phyloP scores from a whole-genome alignment of 2,113 vertebrate genomes.

The Porphyrio hochstetteri region DNA sequence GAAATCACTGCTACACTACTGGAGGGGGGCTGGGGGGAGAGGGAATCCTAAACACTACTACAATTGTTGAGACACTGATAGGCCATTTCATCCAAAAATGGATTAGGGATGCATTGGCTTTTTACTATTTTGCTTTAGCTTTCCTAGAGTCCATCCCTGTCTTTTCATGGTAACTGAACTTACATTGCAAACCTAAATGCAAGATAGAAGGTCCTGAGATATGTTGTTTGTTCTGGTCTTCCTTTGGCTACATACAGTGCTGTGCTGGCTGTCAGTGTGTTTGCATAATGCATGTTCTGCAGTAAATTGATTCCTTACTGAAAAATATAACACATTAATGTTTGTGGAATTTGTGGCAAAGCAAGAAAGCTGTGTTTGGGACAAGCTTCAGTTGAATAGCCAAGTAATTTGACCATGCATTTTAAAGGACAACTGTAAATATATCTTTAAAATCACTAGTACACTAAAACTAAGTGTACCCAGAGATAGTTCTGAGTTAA shows the following conservation, averaged over 20 bases:
- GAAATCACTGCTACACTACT: neutral
- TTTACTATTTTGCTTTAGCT: neutral
- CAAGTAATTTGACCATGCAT: neutral
- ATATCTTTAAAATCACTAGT: neutral
- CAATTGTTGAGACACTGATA: neutral
- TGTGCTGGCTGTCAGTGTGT: neutral
- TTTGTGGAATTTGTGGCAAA: neutral
- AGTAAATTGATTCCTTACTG: neutral
- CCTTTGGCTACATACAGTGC: neutral
- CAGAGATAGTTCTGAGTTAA: neutral
- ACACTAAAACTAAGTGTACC: neutral
- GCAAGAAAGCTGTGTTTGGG: neutral
- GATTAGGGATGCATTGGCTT: neutral
- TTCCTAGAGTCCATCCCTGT: neutral
- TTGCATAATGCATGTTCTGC: neutral
- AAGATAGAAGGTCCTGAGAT: neutral
- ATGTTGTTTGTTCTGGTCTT: neutral
- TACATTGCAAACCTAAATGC: neutral
- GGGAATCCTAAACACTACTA: neutral
- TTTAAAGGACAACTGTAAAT: neutral
- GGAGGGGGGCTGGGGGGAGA: neutral
- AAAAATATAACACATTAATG: neutral
- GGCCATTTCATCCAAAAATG: neutral
- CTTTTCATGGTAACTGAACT: neutral
- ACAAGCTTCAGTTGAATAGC: neutral